Evolutionary conservation across 2,888 invertebrate species (phyloP).

Genomic region (Acanthosepion pharaonis): DNA sequence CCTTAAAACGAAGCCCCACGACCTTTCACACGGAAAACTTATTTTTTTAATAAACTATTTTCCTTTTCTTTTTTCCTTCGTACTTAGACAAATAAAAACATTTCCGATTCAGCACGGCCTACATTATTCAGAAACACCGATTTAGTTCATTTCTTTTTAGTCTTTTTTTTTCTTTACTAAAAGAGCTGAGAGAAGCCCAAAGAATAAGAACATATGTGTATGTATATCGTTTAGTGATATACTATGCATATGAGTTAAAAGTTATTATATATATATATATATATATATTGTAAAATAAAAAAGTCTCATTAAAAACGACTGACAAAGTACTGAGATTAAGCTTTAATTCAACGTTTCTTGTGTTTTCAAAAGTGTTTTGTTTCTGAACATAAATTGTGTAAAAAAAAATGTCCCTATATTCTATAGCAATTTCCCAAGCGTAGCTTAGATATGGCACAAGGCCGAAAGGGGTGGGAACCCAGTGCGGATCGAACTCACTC

Average conservation of each 20-base stretch:
- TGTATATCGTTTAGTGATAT: not conserved
- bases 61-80: not conserved
- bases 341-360: too few relatives aligned
- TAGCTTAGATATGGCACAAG: too few relatives aligned
- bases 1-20: not conserved
- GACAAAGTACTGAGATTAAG: too few relatives aligned
- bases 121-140: not conserved
- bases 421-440: too few relatives aligned
- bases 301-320: too few relatives aligned
- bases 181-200: not conserved
- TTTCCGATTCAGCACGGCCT: not conserved
- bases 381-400: too few relatives aligned
- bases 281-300: not conserved
- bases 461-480: too few relatives aligned
- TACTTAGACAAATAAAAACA: not conserved
- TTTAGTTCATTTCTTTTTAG: not conserved
- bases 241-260: not conserved
- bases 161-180: not conserved
- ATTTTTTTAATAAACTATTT: too few relatives aligned
- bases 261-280: not conserved
- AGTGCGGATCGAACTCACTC: too few relatives aligned
- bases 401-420: too few relatives aligned
- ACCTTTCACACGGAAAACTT: not conserved
- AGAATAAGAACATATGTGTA: not conserved
- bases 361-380: too few relatives aligned